Evolutionary conservation across 2,888 invertebrate species (phyloP).

Genomic region (Eupithecia centaureata): DNA sequence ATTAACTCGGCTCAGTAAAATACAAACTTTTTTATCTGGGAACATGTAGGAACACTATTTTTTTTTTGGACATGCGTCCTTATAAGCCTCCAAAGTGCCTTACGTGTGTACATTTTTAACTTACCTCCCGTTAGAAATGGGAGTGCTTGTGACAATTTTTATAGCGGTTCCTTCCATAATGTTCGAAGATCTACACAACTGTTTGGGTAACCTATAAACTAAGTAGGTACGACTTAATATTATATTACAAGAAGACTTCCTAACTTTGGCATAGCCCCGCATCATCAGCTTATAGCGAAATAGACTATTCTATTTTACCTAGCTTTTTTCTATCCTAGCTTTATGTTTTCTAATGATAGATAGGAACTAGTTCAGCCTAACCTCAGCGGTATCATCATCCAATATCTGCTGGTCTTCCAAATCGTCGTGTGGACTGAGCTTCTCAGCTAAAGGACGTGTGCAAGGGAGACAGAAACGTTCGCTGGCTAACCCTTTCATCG

Average conservation of each 20-base stretch:
- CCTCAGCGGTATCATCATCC: constrained; percentile 75
- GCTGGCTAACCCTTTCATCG: constrained; percentile 78
- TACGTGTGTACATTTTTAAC: no score
- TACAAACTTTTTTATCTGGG: no score
- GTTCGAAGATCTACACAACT: no score
- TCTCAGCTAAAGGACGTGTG: constrained; percentile 66
- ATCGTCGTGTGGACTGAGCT: constrained; percentile 73
- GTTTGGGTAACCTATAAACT: background rate
- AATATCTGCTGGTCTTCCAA: constrained; percentile 69
- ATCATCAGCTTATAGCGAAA: background rate
- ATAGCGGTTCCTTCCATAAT: no score
- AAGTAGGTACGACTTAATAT: background rate
- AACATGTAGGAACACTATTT: no score
- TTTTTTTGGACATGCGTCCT: no score
- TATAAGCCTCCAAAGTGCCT: no score
- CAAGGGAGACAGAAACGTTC: constrained; percentile 65
- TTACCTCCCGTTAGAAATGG: no score
- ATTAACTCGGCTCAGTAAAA: no score
- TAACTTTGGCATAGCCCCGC: constrained; percentile 5
- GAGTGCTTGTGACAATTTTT: no score
- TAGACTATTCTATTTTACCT: no score
- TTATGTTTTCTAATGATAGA: background rate
- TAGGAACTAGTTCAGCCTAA: constrained; percentile 64
- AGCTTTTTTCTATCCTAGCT: no score
- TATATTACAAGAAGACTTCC: background rate